A percentile compares a stretch with the other conserved stretches of the same genome.
These are phyloP conservation scores for Cheilinus undulatus DNA, from an alignment of 2,113 vertebrate species.

Conservation along the genomic window DNA sequence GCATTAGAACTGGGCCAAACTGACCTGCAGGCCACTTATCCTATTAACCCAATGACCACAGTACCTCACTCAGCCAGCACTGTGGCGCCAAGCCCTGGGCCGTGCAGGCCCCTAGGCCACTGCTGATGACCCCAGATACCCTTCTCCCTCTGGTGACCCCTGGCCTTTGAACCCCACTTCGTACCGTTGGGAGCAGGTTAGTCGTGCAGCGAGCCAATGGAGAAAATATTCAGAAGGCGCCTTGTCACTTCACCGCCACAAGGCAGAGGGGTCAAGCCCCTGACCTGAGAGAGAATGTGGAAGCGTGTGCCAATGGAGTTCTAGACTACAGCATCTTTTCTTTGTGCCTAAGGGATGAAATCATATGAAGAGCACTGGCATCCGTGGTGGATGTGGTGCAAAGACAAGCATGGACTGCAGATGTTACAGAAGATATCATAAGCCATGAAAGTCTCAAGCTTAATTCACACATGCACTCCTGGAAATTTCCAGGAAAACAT, in stretches of 20 bases:
- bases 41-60: constrained; percentile 78
- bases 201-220: constrained; percentile 58
- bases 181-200: constrained; percentile 63
- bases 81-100: constrained; percentile 61
- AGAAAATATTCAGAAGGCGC: constrained; percentile 46
- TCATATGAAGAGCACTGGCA: constrained; percentile 19
- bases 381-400: neutral
- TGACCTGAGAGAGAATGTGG: constrained; percentile 60
- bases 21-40: constrained; percentile 79
- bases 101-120: constrained; percentile 46
- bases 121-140: constrained; percentile 79
- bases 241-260: constrained; percentile 52
- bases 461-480: too few relatives aligned
- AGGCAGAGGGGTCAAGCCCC: constrained; percentile 52
- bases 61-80: constrained; percentile 58
- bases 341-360: constrained; percentile 13
- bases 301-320: constrained; percentile 39
- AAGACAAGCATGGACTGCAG: neutral
- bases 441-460: neutral
- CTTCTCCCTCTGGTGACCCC: constrained; percentile 56
- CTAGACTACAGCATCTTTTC: constrained; percentile 9
- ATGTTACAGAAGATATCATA: neutral
- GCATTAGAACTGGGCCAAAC: constrained; percentile 75
- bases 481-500: too few relatives aligned
- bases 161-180: constrained; percentile 72